Conservation (phyloP, 2,797 vertebrate genomes). For the Tenualosa ilisha region DNA sequence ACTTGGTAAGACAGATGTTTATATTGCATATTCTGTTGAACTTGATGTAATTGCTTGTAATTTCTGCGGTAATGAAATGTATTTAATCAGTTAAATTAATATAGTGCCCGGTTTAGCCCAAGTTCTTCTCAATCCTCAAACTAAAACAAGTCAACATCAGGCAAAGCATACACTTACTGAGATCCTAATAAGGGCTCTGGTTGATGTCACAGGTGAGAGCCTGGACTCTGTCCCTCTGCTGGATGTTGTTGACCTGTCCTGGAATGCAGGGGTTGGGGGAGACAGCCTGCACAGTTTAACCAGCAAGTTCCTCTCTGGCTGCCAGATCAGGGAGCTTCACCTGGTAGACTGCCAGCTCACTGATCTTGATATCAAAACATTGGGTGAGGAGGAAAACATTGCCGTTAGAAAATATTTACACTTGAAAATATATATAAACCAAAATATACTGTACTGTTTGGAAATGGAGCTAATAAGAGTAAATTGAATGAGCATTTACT, state of each 20-base stretch:
- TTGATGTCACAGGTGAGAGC: constrained; percentile 69
- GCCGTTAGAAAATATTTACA: background rate
- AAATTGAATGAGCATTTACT: too few species aligned
- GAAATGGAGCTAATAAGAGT: too few species aligned
- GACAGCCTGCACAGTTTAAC: constrained; percentile 76
- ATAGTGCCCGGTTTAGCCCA: background rate
- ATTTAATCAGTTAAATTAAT: background rate
- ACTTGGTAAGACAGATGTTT: constrained; percentile 70
- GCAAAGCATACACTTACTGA: background rate
- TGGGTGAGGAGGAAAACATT: constrained; percentile 69
- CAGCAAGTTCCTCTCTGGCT: constrained; percentile 64
- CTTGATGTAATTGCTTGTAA: background rate
- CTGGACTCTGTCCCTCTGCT: constrained; percentile 72
- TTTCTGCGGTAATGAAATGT: background rate
- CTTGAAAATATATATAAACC: too few species aligned
- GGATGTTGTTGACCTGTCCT: constrained; percentile 86
- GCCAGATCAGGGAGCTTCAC: constrained; percentile 75
- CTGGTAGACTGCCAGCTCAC: constrained; percentile 83
- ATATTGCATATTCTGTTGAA: background rate
- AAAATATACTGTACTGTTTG: too few species aligned
- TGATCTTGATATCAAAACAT: constrained; percentile 70
- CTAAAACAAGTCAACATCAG: background rate
- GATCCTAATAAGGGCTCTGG: background rate
- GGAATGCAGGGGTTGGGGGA: constrained; percentile 79
- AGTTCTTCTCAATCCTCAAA: background rate